These are phyloP conservation scores for Pao palembangensis DNA, from an alignment of 2,113 vertebrate genomes.

Conservation along the genomic window DNA sequence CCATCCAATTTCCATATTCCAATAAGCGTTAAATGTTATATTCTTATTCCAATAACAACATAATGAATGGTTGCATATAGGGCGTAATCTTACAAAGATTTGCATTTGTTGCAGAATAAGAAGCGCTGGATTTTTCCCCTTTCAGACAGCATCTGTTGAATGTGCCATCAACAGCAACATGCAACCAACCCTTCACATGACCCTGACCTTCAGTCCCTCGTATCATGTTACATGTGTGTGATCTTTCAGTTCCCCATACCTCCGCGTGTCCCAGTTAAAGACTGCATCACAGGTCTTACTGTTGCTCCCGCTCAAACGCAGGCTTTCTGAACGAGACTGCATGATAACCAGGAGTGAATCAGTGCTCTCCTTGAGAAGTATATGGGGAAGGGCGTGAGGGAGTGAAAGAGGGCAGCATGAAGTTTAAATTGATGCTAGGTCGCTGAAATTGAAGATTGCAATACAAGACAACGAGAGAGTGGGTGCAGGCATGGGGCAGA, in stretches of 20 bases:
- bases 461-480: constrained; percentile 57
- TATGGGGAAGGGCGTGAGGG: not conserved
- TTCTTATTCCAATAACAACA: too few species aligned
- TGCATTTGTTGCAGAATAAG: too few species aligned
- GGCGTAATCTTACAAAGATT: too few species aligned
- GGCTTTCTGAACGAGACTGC: constrained; percentile 50
- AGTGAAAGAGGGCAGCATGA: not conserved
- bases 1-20: constrained; percentile 15
- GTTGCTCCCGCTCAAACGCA: not conserved
- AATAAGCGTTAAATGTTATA: too few species aligned
- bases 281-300: constrained; percentile 5
- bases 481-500: constrained; percentile 28
- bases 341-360: constrained; percentile 51
- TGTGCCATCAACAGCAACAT: not conserved
- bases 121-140: too few species aligned
- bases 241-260: constrained; percentile 1
- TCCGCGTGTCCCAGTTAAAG: constrained; percentile 7
- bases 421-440: constrained; percentile 49
- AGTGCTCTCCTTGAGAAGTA: constrained; percentile 37
- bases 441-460: constrained; percentile 54
- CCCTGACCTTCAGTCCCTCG: constrained; percentile 29
- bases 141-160: not conserved
- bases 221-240: constrained; percentile 25
- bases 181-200: not conserved
- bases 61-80: too few species aligned